A percentile compares a stretch with the other conserved stretches of the same genome.
These are phyloP conservation scores for Gadus chalcogrammus DNA, from an alignment of 2,113 vertebrate genomes.

Conservation along the genomic window DNA sequence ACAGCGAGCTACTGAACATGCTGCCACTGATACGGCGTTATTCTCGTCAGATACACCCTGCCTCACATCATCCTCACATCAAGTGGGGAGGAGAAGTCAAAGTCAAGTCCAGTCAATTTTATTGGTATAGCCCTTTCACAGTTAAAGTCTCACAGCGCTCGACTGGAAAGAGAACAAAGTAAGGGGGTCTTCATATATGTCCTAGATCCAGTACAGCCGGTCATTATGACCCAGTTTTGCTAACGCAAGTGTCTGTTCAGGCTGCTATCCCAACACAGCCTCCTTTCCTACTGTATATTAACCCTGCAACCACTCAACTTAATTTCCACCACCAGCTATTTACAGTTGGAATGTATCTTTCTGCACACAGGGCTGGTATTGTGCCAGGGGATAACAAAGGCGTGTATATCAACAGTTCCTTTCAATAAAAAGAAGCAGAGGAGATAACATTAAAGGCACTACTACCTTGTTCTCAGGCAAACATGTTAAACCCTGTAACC, in stretches of 20 bases:
- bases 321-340: conserved; percentile 55
- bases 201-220: conserved; percentile 76
- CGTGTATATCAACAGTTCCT: conserved; percentile 77
- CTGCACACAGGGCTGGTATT: conserved; percentile 69
- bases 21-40: conserved; percentile 43
- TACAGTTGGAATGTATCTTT: conserved; percentile 64
- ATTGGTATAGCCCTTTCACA: no score
- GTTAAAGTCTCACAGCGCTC: no score
- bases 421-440: conserved; percentile 64
- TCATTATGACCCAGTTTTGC: conserved; percentile 78
- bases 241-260: conserved; percentile 64
- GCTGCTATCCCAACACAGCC: conserved; percentile 40
- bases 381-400: conserved; percentile 73
- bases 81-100: conserved; percentile 41
- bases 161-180: conserved; percentile 13
- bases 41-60: conserved; percentile 36
- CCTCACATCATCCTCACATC: conserved; percentile 24
- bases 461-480: conserved; percentile 81
- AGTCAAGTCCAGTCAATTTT: no score
- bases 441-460: conserved; percentile 81
- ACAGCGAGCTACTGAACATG: no score
- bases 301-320: conserved; percentile 51
- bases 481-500: conserved; percentile 84
- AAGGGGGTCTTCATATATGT: conserved; percentile 61
- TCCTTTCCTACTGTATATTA: conserved; percentile 48